Evolutionary conservation across 2,888 invertebrate genomes (phyloP), one percentile per base, ranked within the genome.

Genomic region (Sympetrum striolatum): DNA sequence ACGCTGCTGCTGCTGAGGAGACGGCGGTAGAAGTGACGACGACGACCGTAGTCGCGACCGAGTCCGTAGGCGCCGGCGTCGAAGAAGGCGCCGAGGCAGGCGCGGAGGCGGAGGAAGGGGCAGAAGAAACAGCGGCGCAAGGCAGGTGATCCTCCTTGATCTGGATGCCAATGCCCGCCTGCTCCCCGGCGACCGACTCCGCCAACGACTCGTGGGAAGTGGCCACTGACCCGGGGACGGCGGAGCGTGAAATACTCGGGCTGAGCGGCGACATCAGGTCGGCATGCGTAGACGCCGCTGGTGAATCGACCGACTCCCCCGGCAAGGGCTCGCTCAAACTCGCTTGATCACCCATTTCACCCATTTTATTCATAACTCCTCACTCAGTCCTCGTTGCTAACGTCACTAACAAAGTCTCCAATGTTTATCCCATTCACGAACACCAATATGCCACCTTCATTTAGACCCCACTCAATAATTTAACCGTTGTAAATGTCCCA

Each of bases 291-390:
- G 93, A 93, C 91, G 93, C 93, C 92, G 93, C 94, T 91, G 94
- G 93, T 93, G 94, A 94, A 94, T 94, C 94, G 93, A 94, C 94
- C 93, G 94, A 94, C 91, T 95, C 94, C 86, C 86, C 86, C 93
- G 92, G 91, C 82, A 92, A 91, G 91, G 92, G 94, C 93, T 95
- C 95, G 92, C 94, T 94, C 92, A 95, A 94, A 92, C 95, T 93
- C 93, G 95, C 95, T 93, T 95, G 94, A 93, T 95, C 95, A 93
- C 95, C 95, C 94, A 95, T 95, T 93, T 95, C 95, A 93, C 94
- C 95, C 93, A 95, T 95, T 93, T 95, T 95, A 93, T 95, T 95
- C 95, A 95, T 95, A 93, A 93, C 93, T 93, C 93, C 93, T 93
- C 94, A 93, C 93, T 93, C 93, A 93, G 93, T 93, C 93, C 90